phyloP scores from a whole-genome alignment of 2,888 invertebrate species.

The Eristalis pertinax region DNA sequence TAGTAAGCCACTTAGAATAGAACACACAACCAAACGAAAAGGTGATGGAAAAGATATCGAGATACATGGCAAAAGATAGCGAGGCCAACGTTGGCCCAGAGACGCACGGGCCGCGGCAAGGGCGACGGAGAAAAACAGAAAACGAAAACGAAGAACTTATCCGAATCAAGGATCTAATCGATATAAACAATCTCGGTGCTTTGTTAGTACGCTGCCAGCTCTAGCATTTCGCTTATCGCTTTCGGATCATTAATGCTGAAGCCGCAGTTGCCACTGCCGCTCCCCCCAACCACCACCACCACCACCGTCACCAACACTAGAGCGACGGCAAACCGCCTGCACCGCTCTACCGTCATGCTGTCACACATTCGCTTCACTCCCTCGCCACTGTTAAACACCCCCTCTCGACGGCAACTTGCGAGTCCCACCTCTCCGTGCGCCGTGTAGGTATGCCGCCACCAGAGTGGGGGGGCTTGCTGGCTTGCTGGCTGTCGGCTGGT shows the following conservation, averaged over 20 bases:
- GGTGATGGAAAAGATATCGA: slow-evolving; percentile 69
- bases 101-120: background rate
- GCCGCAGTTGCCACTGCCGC: slow-evolving; percentile 62
- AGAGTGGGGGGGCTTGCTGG: background rate
- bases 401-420: slow-evolving; percentile 50
- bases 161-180: slow-evolving; percentile 74
- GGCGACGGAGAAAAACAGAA: slow-evolving; percentile 54
- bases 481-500: slow-evolving; percentile 4
- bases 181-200: slow-evolving; percentile 74
- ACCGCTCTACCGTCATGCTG: slow-evolving; percentile 26
- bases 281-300: slow-evolving; percentile 7
- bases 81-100: background rate
- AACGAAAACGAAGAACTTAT: slow-evolving; percentile 73
- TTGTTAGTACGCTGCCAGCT: slow-evolving; percentile 75
- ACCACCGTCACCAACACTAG: background rate
- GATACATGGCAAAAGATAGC: slow-evolving; percentile 65
- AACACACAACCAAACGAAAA: slow-evolving; percentile 28
- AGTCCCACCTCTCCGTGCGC: slow-evolving; percentile 46
- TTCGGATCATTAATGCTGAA: slow-evolving; percentile 71
- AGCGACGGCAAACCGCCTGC: too few relatives aligned
- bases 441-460: slow-evolving; percentile 11
- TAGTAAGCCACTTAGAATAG: background rate
- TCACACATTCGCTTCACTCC: slow-evolving; percentile 71
- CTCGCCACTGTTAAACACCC: slow-evolving; percentile 39
- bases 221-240: slow-evolving; percentile 72